These are phyloP conservation scores for Exaiptasia diaphana DNA, from an alignment of 64 coral and sea anemone genomes.

Conservation along the genomic window DNA sequence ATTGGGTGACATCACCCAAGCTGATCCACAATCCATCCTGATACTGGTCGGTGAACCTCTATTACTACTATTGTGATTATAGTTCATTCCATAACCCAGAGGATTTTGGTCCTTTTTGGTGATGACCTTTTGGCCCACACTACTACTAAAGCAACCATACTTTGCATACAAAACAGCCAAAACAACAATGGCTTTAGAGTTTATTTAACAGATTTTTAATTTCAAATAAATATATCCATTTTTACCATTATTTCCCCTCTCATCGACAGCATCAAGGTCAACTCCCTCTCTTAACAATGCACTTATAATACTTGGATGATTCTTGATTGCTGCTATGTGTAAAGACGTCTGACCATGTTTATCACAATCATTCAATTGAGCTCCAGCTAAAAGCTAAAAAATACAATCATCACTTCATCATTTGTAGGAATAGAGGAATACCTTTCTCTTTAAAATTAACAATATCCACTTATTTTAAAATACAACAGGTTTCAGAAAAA, in stretches of 20 bases:
- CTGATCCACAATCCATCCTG: too few relatives aligned
- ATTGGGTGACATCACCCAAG: too few relatives aligned
- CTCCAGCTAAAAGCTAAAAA: constrained; percentile 73
- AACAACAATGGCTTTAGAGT: too few relatives aligned
- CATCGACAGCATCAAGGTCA: constrained; percentile 69
- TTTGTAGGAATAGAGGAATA: background rate
- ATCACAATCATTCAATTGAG: constrained; percentile 71
- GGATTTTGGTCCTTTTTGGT: too few relatives aligned
- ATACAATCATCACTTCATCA: background rate
- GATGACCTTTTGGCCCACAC: too few relatives aligned
- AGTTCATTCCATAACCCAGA: too few relatives aligned
- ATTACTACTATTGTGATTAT: too few relatives aligned
- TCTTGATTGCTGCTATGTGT: constrained; percentile 76
- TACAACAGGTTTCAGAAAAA: too few relatives aligned
- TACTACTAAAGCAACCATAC: too few relatives aligned
- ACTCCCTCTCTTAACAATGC: constrained; percentile 71
- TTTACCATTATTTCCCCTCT: constrained; percentile 88
- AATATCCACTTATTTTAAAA: background rate
- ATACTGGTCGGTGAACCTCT: too few relatives aligned
- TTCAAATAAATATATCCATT: background rate
- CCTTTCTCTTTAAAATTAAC: background rate
- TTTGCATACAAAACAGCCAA: too few relatives aligned
- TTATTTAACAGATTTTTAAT: too few relatives aligned
- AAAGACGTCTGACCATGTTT: constrained; percentile 77
- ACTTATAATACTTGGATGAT: constrained; percentile 60